These are phyloP conservation scores for Ceratosolen fusciceps DNA, from an alignment of 1,140 invertebrate species.

Conservation along the genomic window DNA sequence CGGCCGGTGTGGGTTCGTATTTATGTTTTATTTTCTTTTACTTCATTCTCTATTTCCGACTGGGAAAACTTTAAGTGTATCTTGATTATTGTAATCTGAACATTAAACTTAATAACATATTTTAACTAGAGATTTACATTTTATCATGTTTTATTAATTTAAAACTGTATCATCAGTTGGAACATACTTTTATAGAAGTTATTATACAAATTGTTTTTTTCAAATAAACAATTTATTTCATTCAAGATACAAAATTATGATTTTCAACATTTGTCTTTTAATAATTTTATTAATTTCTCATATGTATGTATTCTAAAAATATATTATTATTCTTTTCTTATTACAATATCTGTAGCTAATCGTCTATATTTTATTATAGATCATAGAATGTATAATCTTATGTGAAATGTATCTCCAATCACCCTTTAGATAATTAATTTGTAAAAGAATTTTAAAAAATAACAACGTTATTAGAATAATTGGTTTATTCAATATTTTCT, in stretches of 20 bases:
- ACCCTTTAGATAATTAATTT: no score
- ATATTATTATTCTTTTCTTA: no score
- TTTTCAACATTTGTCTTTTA: neutral
- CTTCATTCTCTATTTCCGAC: neutral
- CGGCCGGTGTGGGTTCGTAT: conserved; percentile 71
- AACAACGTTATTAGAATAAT: no score
- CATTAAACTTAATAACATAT: conserved; percentile 12
- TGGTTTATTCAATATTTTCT: no score
- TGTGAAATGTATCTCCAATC: no score
- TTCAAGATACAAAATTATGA: conserved; percentile 4
- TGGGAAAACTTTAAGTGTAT: neutral
- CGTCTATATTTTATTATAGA: no score
- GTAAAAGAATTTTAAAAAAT: no score
- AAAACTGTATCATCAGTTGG: neutral
- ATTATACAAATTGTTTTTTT: neutral
- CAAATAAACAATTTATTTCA: neutral
- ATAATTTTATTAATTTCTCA: no score
- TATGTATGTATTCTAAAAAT: no score
- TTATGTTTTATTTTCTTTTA: conserved; percentile 18
- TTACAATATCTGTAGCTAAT: no score
- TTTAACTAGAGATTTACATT: neutral
- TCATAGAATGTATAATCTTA: no score
- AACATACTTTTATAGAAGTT: neutral
- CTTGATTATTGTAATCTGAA: conserved; percentile 27
- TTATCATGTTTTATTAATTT: neutral